phyloP scores from a whole-genome alignment of 1,140 invertebrate species.

The Brachionus koreanus region DNA sequence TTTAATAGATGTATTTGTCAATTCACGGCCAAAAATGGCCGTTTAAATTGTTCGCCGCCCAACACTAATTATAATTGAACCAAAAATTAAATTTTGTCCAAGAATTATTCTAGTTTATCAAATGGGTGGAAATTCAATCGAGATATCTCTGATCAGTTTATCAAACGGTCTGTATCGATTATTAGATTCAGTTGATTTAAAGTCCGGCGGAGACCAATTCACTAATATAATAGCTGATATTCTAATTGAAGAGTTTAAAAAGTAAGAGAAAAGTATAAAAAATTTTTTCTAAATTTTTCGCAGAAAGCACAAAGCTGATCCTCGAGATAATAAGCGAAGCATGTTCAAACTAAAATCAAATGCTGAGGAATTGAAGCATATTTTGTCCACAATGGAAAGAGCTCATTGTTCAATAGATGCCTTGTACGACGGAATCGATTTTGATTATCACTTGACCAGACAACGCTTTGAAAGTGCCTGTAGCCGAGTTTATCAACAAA shows the following conservation, averaged over 20 bases:
- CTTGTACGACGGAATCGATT: constrained; percentile 41
- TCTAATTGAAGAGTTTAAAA: constrained; percentile 39
- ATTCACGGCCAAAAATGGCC: no score
- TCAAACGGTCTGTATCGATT: constrained; percentile 6
- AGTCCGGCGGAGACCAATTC: constrained; percentile 34
- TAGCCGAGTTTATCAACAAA: constrained; percentile 15
- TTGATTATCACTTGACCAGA: constrained; percentile 30
- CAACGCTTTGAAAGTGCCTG: constrained; percentile 38
- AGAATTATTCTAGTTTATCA: constrained; percentile 40
- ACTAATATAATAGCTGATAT: constrained; percentile 7
- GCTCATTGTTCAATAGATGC: constrained; percentile 44
- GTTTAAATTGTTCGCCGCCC: no score
- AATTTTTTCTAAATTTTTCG: background rate
- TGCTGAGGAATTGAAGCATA: constrained; percentile 37
- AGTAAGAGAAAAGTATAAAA: background rate
- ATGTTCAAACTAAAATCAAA: constrained; percentile 29
- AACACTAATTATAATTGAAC: background rate
- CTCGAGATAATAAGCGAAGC: background rate
- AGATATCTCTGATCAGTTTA: background rate
- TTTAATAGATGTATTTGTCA: no score
- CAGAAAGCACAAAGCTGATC: constrained; percentile 41
- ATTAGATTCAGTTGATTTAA: background rate
- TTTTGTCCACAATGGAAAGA: constrained; percentile 41
- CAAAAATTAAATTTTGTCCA: background rate
- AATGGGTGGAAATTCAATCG: constrained; percentile 40